Evolutionary conservation across 2,113 vertebrate species (phyloP), one percentile per base, ranked within the genome.

Genomic region (Gallinago paraguaiae): DNA sequence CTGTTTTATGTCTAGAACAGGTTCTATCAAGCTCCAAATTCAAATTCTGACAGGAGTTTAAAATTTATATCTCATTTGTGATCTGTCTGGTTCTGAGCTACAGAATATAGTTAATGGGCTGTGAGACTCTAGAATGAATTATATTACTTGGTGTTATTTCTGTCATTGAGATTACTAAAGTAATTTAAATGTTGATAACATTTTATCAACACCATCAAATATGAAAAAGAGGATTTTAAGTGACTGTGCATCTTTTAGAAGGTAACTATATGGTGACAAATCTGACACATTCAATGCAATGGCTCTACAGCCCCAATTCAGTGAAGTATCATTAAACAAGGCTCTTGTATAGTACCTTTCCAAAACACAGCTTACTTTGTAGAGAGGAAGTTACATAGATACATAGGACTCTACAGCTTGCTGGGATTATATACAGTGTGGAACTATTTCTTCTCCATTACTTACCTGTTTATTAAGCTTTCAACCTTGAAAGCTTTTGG

Each of bases 141-240:
- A 70, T 68, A 90, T 93, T 80, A 43, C 24, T 94, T 61, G 48
- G 43, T 86, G 60, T 61, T 71, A 92, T 96, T 97, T 74, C 45
- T 91, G 28, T 57, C 46, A 67, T 17, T 95, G 60, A 90, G 63
- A 69, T 17, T 91, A 78, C 7, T 65, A 78, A 89, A 92, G 71
- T 74, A 95, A 95, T 87, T 93, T 92, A 92, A 92, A 87, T 68
- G 23, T 37, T 50, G 60, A 75, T 94, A 92, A 83, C 84, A 23
- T 35, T 83, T 94, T 63, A 54, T 54, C 50, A 77, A 17, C 8
- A 43, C 43, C 6, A 86, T 60, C 10, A 79, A 51, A 71, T 56
- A 48, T 2, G 5, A 77, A 31, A 23, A 90, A 51, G 25, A 69
- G 5, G 13, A 78, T 84, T 37, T 86, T 30, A 81, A 59, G 17